Conservation (phyloP, 2,888 invertebrate genomes). For the Bedellia somnulentella region DNA sequence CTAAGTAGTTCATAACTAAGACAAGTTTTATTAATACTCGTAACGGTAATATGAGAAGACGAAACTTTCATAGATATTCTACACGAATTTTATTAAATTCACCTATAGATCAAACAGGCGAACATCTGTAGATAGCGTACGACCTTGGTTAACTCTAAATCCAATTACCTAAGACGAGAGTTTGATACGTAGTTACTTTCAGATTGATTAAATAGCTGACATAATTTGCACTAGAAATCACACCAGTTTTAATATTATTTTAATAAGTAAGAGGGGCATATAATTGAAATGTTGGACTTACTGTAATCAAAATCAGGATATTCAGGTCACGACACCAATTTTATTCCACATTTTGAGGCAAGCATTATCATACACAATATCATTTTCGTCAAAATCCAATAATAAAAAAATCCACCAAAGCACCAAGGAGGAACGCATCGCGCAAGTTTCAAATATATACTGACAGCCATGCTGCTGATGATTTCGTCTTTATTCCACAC, state of each 20-base stretch:
- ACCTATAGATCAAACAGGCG: no score
- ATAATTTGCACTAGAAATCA: conserved; percentile 15
- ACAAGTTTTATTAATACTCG: conserved; percentile 15
- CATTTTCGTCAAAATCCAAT: conserved; percentile 55
- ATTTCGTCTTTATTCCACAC: conserved; percentile 80
- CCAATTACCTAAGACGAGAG: conserved; percentile 27
- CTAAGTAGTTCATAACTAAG: conserved; percentile 12
- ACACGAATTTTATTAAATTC: no score
- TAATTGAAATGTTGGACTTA: conserved; percentile 18
- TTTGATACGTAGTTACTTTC: conserved; percentile 26
- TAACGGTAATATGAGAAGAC: conserved; percentile 29
- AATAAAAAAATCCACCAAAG: conserved; percentile 62
- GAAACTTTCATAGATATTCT: no score
- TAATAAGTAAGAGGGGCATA: conserved; percentile 1
- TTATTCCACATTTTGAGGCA: conserved; percentile 55
- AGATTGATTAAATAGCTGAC: conserved; percentile 26
- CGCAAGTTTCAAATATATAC: conserved; percentile 93
- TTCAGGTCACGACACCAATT: conserved; percentile 56
- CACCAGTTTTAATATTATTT: conserved; percentile 1
- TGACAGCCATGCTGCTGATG: conserved; percentile 92
- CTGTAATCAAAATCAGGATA: conserved; percentile 31
- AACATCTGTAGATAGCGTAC: no score
- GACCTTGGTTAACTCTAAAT: conserved; percentile 29
- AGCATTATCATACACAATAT: conserved; percentile 56
- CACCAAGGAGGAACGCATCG: conserved; percentile 84